A percentile compares a stretch with the other conserved stretches of the same genome.
phyloP scores from a whole-genome alignment of 2,797 vertebrate species.

The Eulemur albifrons region DNA sequence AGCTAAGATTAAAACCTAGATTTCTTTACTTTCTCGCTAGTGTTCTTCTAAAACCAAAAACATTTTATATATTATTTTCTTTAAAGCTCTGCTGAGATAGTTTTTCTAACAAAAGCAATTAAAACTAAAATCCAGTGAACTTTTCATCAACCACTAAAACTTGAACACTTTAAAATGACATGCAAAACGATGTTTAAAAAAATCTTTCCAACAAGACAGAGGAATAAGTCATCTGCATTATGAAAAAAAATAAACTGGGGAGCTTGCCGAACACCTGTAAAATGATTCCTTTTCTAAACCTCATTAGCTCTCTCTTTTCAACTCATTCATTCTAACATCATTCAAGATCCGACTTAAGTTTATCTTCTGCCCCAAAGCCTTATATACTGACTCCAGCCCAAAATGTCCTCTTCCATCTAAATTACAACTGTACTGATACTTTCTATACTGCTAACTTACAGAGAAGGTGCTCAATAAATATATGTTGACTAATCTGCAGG shows the following conservation, averaged over 20 bases:
- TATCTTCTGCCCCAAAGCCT: not conserved
- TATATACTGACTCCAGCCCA: not conserved
- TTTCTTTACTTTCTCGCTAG: not conserved
- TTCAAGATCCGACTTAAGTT: constrained; percentile 10
- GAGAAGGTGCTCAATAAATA: not conserved
- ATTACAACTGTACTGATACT: not conserved
- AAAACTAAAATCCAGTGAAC: not conserved
- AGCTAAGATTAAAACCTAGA: constrained; percentile 26
- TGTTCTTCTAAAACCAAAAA: constrained; percentile 17
- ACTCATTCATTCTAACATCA: not conserved
- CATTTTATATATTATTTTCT: not conserved
- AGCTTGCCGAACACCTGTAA: not conserved
- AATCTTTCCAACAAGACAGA: not conserved
- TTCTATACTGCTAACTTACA: not conserved
- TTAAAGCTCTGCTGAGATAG: not conserved
- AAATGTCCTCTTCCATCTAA: constrained; percentile 18
- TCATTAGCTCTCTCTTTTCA: not conserved
- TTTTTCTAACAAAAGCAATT: not conserved
- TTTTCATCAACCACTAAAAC: constrained; percentile 22
- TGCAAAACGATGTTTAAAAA: not conserved
- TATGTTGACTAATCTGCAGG: not conserved
- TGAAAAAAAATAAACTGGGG: not conserved
- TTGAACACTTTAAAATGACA: constrained; percentile 38
- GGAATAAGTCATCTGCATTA: not conserved
- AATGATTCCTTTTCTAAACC: not conserved